These are phyloP conservation scores for Menura novaehollandiae DNA, from an alignment of 2,113 vertebrate genomes.

Conservation along the genomic window DNA sequence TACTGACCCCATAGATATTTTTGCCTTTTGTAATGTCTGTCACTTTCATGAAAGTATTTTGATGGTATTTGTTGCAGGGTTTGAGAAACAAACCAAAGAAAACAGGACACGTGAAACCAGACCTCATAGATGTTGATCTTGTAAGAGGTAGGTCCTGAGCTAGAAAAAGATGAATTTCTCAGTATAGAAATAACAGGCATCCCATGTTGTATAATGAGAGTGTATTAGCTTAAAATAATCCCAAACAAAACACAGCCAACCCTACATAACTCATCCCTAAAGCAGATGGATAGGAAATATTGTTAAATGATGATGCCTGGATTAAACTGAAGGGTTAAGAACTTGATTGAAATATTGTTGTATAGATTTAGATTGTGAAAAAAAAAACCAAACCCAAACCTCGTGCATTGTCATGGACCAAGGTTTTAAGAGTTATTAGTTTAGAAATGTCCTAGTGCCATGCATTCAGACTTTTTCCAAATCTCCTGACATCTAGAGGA, in stretches of 20 bases:
- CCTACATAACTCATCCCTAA: fast-evolving
- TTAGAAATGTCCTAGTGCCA: neutral
- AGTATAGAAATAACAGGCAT: neutral
- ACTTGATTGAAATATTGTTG: neutral
- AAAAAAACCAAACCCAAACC: neutral
- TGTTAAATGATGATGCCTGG: neutral
- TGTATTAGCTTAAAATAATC: neutral
- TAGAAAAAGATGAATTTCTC: neutral
- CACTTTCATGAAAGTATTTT: neutral
- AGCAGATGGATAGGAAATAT: neutral
- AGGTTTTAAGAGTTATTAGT: neutral
- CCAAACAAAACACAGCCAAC: neutral
- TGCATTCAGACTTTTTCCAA: neutral
- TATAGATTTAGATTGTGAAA: neutral
- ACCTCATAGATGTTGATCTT: slow-evolving; percentile 98
- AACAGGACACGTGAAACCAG: slow-evolving; percentile 97
- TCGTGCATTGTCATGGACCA: neutral
- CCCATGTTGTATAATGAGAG: neutral
- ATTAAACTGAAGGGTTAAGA: neutral
- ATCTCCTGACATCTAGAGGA: neutral
- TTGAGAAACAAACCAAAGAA: slow-evolving; percentile 99
- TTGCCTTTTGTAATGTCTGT: neutral
- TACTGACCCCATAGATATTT: neutral
- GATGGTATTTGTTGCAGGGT: slow-evolving; percentile 77
- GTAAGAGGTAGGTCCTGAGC: slow-evolving; percentile 86